phyloP scores from a whole-genome alignment of 2,113 vertebrate genomes.

The Carettochelys insculpta region DNA sequence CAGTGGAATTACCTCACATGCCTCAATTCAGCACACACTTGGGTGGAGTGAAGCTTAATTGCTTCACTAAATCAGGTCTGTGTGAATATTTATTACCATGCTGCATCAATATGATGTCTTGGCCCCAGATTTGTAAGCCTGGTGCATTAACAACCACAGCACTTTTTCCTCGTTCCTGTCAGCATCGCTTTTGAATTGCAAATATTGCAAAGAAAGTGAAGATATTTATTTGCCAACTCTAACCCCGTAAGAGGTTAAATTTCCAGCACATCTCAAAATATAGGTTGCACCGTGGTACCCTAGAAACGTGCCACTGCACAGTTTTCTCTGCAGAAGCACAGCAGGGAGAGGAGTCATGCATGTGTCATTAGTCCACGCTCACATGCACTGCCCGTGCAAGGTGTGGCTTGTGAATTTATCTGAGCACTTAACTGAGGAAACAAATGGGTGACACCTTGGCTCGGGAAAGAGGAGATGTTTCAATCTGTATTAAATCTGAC shows the following conservation, averaged over 20 bases:
- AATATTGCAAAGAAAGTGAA: background rate
- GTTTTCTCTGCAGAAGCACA: background rate
- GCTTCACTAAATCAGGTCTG: background rate
- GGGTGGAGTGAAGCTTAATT: background rate
- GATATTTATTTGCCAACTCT: background rate
- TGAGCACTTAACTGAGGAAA: background rate
- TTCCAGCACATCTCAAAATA: background rate
- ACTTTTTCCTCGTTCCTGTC: background rate
- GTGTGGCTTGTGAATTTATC: background rate
- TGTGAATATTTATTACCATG: background rate
- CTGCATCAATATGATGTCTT: background rate
- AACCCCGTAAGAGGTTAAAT: background rate
- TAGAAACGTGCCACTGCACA: background rate
- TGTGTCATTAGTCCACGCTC: background rate
- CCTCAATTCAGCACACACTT: background rate
- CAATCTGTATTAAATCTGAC: background rate
- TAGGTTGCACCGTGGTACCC: background rate
- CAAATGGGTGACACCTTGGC: background rate
- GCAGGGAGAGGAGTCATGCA: background rate
- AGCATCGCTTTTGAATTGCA: background rate
- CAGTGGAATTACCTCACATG: background rate
- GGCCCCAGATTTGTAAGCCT: background rate
- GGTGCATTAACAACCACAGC: background rate
- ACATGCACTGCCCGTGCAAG: background rate
- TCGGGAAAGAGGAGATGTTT: background rate